Evolutionary conservation across 1,140 invertebrate genomes (phyloP).

Genomic region (Gyrodactylus salaris): DNA sequence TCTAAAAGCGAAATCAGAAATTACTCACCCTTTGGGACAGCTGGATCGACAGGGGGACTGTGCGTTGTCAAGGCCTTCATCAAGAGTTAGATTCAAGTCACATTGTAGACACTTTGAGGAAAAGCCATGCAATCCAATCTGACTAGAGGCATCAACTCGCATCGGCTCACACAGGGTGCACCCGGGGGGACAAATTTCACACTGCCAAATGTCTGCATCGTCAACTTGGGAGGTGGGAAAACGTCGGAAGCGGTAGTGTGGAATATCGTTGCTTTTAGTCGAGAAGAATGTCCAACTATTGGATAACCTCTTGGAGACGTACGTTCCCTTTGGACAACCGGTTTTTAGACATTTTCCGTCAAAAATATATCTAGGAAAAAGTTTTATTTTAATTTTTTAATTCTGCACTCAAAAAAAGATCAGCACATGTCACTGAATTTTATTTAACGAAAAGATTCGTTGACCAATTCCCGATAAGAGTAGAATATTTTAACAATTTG

Average conservation of each 20-base stretch:
- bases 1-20: too few species aligned
- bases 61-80: neutral
- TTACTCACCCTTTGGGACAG: neutral
- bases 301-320: neutral
- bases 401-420: too few species aligned
- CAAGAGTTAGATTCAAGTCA: neutral
- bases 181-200: neutral
- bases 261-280: too few species aligned
- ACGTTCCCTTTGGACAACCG: neutral
- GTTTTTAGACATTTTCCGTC: neutral
- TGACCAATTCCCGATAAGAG: too few species aligned
- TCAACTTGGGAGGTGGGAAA: too few species aligned
- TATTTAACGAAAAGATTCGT: too few species aligned
- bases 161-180: neutral
- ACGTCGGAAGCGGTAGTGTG: too few species aligned
- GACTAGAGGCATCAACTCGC: neutral
- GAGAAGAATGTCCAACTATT: neutral
- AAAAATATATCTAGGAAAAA: neutral
- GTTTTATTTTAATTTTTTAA: neutral
- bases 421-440: too few species aligned
- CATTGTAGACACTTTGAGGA: neutral
- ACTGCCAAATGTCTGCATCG: neutral
- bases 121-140: neutral
- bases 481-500: too few species aligned
- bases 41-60: neutral